Evolutionary conservation across 1,140 invertebrate species (phyloP).

Genomic region (Hyles vespertilio): DNA sequence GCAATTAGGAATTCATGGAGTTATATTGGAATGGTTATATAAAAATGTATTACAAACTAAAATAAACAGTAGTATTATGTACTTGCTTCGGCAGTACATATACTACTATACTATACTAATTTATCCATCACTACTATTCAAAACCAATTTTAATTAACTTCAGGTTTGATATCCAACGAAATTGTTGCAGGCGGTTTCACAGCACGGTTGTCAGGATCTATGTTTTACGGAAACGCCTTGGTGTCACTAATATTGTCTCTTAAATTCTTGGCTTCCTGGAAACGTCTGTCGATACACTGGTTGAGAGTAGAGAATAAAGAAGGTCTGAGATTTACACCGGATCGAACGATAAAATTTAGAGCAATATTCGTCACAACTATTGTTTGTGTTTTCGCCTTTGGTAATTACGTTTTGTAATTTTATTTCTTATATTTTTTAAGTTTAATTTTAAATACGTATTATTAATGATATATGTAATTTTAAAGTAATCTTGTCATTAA

Average conservation of each 20-base stretch:
- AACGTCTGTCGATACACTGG: constrained; percentile 35
- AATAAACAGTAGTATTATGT: no score
- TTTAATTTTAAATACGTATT: neutral
- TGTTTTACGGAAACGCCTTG: constrained; percentile 57
- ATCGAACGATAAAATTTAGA: constrained; percentile 33
- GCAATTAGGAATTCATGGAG: no score
- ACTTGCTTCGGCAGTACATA: constrained; percentile 15
- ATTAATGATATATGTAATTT: neutral
- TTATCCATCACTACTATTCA: no score
- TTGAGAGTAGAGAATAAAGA: constrained; percentile 24
- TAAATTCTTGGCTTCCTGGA: constrained; percentile 40
- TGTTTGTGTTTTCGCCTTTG: constrained; percentile 34
- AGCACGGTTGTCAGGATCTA: constrained; percentile 46
- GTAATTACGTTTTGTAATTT: constrained; percentile 21
- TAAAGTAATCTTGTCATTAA: neutral
- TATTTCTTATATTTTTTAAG: neutral
- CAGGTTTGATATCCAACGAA: neutral
- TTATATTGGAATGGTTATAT: no score
- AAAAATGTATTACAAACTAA: no score
- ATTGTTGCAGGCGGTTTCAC: constrained; percentile 16
- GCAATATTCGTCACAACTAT: constrained; percentile 31
- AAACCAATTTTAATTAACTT: no score
- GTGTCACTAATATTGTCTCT: constrained; percentile 44
- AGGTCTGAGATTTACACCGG: constrained; percentile 23
- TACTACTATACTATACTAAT: no score